Evolutionary conservation across 2,113 vertebrate genomes (phyloP).

Genomic region (Notarius lentiginosus): DNA sequence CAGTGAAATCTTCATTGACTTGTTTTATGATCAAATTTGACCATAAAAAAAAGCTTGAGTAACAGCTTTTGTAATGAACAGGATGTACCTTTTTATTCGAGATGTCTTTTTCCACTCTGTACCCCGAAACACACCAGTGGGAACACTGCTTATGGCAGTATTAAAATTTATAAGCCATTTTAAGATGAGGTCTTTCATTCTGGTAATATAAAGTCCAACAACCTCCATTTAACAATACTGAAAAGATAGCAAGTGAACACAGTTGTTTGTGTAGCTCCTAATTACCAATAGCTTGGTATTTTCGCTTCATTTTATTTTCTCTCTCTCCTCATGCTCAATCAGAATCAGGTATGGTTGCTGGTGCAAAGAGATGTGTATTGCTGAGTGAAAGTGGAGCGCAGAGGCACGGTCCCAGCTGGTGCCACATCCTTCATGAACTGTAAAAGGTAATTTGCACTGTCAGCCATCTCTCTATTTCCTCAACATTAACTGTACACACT

Average conservation of each 20-base stretch:
- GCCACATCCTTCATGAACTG: constrained; percentile 42
- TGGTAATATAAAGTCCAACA: constrained; percentile 2
- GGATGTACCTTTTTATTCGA: neutral
- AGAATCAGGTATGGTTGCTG: neutral
- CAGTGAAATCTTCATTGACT: neutral
- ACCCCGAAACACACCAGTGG: neutral
- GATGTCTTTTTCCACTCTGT: neutral
- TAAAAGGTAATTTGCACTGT: constrained; percentile 64
- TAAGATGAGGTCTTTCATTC: constrained; percentile 9
- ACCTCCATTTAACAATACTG: neutral
- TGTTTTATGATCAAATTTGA: neutral
- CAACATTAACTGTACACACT: constrained; percentile 72
- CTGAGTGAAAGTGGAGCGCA: constrained; percentile 15
- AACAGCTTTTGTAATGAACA: neutral
- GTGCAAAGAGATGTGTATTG: constrained; percentile 1
- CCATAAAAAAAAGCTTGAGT: neutral
- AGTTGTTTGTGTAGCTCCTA: neutral
- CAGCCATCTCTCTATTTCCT: constrained; percentile 67
- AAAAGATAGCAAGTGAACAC: neutral
- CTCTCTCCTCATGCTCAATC: neutral
- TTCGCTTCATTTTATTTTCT: constrained; percentile 3
- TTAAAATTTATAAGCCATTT: constrained; percentile 4
- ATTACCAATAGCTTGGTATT: neutral
- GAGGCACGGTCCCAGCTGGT: constrained; percentile 2
- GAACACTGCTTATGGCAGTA: neutral